Base-by-base conservation (phyloP, 2,888 invertebrate species). In the Caenorhabditis sulstoni region DNA sequence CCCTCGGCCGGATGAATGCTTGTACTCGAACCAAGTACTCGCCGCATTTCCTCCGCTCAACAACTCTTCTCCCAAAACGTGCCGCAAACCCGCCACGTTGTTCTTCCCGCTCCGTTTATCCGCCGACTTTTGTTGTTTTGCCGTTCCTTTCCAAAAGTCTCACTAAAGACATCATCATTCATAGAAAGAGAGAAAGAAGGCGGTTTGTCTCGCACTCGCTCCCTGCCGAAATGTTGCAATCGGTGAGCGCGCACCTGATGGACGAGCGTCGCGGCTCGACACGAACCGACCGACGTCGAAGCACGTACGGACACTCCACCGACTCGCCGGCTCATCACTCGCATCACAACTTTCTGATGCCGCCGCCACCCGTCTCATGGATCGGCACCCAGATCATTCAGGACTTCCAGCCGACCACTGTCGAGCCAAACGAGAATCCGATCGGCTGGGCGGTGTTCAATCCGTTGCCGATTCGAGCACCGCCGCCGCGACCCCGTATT, bases 371-470 rank as follows among this genome's bases (percentile, higher is more conserved):
- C 29, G 61, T 65, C 16, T 59, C 66, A 9, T 83, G 78, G 83
- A 41, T 75, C 16, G 83, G 83, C 0, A 79, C 83, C 3, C 70
- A 71, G 52, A 73, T 81, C 11, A 79, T 81, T 29, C 79, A 75
- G 44, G 67, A 78, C 22, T 75, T 55, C 35, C 77, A 80, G 37
- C 70, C 78, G 12, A 62, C 61, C 12, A 64, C 49, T 35, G 68
- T 53, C 9, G 20, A 55, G 4, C 75, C 80, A 14, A 55, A 64
- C 29, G 81, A 81, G 23, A 85, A 84, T 37, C 84, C 85, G 1
- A 75, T 85, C 14, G 84, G 84, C 14, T 85, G 85, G 85, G 84
- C 85, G 9, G 70, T 85, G 11, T 85, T 85, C 76, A 84, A 84
- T 41, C 85, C 85, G 3, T 29, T 83, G 2, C 84, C 84, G 2